Percentiles rank a stretch among this genome's conserved stretches.
These are phyloP conservation scores for Planiliza haematocheilus DNA, from an alignment of 2,113 vertebrate species.

Conservation along the genomic window DNA sequence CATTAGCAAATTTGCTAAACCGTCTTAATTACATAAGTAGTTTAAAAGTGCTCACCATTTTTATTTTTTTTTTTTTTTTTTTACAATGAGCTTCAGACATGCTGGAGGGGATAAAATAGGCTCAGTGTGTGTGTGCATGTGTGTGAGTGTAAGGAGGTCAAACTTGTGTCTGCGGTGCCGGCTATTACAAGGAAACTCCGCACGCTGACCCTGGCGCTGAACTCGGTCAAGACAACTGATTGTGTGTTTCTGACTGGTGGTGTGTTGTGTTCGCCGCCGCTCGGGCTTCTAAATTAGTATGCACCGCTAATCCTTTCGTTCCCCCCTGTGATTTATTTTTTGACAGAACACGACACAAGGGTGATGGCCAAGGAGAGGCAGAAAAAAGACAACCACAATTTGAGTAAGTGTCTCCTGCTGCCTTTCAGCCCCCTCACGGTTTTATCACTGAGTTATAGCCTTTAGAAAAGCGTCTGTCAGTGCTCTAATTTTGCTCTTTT, in stretches of 20 bases:
- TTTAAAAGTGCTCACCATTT: conserved; percentile 62
- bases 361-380: conserved; percentile 96
- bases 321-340: conserved; percentile 65
- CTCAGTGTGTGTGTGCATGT: conserved; percentile 34
- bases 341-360: conserved; percentile 91
- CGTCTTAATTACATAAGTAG: conserved; percentile 69
- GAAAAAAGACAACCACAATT: conserved; percentile 99
- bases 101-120: conserved; percentile 53
- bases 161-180: conserved; percentile 26
- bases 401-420: conserved; percentile 89
- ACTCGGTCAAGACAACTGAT: conserved; percentile 50
- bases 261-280: conserved; percentile 51
- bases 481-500: background rate
- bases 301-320: conserved; percentile 68
- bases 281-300: conserved; percentile 70
- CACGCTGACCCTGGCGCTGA: conserved; percentile 55
- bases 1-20: conserved; percentile 73
- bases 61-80: conserved; percentile 39
- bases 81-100: conserved; percentile 69
- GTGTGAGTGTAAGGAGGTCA: conserved; percentile 55
- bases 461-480: background rate
- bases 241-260: conserved; percentile 56
- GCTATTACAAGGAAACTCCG: conserved; percentile 18
- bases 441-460: conserved; percentile 14
- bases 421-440: conserved; percentile 69